These are phyloP conservation scores for Ammospiza maritima DNA, from an alignment of 2,797 vertebrate species.

Conservation along the genomic window DNA sequence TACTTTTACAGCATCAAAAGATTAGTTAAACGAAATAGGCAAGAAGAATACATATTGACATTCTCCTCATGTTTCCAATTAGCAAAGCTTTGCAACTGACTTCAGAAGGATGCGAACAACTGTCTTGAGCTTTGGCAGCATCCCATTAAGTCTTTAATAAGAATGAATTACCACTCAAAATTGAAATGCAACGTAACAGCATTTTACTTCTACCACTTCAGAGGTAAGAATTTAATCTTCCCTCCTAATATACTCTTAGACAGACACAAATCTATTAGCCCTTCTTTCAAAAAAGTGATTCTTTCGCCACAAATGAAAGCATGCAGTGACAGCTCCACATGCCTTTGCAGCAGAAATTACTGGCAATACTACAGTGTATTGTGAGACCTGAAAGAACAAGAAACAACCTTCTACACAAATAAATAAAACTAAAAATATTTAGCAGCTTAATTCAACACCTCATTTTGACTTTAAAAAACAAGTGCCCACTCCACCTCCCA, in stretches of 20 bases:
- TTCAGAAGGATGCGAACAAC: not conserved
- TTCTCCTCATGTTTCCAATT: not conserved
- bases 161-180: conserved; percentile 12
- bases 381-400: not conserved
- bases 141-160: conserved; percentile 10
- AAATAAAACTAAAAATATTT: not conserved
- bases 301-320: not conserved
- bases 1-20: conserved; percentile 10
- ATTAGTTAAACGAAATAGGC: not conserved
- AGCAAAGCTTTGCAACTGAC: not conserved
- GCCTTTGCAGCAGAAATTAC: not conserved
- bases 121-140: not conserved
- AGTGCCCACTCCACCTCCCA: not conserved
- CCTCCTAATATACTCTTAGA: not conserved
- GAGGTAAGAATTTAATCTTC: conserved; percentile 7
- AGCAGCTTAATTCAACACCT: not conserved
- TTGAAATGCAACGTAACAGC: not conserved
- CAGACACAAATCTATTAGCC: not conserved
- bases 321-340: not conserved
- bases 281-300: not conserved
- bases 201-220: not conserved
- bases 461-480: not conserved
- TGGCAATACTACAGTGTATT: not conserved
- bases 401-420: not conserved
- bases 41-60: conserved; percentile 23